phyloP scores from a whole-genome alignment of 2,113 vertebrate genomes.

The Uria aalge region DNA sequence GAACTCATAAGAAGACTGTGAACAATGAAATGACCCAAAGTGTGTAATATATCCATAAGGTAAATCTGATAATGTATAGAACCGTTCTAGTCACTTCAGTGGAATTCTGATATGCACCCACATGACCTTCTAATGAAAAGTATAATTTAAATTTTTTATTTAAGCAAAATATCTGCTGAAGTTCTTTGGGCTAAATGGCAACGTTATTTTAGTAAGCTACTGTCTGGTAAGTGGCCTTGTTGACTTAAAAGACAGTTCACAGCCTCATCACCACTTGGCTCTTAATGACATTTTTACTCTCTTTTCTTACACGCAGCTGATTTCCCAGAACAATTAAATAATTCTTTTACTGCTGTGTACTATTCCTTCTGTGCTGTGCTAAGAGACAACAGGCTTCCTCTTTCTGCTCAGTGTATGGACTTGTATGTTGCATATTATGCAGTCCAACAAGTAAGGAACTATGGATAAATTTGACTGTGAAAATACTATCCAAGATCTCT shows the following conservation, averaged over 20 bases:
- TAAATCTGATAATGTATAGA: neutral
- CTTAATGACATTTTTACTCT: neutral
- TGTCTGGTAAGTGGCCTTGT: neutral
- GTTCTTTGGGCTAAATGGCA: neutral
- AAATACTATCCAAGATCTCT: neutral
- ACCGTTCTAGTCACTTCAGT: neutral
- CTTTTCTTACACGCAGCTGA: neutral
- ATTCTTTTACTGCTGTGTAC: neutral
- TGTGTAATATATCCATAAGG: neutral
- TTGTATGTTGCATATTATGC: neutral
- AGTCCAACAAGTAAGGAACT: neutral
- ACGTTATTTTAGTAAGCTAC: neutral
- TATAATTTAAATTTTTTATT: neutral
- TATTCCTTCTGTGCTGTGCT: neutral
- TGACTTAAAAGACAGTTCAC: neutral
- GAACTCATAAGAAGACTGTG: neutral
- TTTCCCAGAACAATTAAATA: neutral
- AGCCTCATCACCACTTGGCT: neutral
- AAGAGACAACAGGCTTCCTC: neutral
- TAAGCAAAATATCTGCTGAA: neutral
- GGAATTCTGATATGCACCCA: neutral
- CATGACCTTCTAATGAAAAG: neutral
- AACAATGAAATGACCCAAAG: neutral
- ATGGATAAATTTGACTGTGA: neutral
- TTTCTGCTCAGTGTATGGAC: neutral